A percentile compares a stretch with the other conserved stretches of the same genome.
phyloP scores from a whole-genome alignment of 2,113 vertebrate genomes.

The Recurvirostra avosetta region DNA sequence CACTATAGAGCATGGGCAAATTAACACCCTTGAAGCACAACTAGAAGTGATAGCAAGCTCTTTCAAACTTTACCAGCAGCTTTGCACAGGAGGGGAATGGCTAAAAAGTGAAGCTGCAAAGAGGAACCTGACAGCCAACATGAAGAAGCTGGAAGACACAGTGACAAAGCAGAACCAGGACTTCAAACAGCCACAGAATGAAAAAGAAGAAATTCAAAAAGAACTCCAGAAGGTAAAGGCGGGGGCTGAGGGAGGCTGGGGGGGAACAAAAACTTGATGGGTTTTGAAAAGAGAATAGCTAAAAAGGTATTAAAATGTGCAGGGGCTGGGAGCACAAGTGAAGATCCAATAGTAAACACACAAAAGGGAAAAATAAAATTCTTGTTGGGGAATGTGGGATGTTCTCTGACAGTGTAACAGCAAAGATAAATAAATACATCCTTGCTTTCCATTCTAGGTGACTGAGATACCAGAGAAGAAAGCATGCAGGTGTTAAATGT shows the following conservation, averaged over 20 bases:
- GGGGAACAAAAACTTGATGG: background rate
- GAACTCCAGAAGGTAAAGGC: background rate
- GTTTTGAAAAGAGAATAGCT: slow-evolving; percentile 17
- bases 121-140: background rate
- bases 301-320: background rate
- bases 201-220: slow-evolving; percentile 15
- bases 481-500: background rate
- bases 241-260: background rate
- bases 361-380: background rate
- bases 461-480: background rate
- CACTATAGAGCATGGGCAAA: background rate
- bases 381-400: background rate
- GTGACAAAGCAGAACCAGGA: slow-evolving; percentile 14
- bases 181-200: background rate
- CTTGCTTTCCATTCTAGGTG: background rate
- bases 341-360: background rate
- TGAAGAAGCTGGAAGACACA: background rate
- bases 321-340: background rate
- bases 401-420: background rate
- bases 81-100: background rate
- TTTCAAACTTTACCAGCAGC: background rate
- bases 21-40: background rate
- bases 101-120: background rate
- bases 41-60: background rate
- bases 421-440: slow-evolving; percentile 4